Base-by-base conservation (phyloP, 1,140 invertebrate species). In the Tetraneura akinire region DNA sequence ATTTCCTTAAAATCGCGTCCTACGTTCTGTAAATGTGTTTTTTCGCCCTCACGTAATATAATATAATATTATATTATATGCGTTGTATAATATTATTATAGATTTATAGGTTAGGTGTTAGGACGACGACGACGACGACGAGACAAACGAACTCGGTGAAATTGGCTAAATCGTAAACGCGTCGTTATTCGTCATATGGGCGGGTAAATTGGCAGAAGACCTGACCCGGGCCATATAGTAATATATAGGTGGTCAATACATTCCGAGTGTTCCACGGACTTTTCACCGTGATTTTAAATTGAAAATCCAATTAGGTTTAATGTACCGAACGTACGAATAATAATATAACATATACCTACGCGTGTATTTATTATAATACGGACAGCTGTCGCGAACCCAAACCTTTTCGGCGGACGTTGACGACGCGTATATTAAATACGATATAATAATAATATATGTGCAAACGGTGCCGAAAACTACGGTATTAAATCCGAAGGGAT, bases 261-360 rank as follows among this genome's bases (percentile, higher is more conserved):
- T 6, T 26, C 60, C 26, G 32, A 37, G 45, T 47, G 45, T 47
- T 47, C 13, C 1, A 47, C n/a, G n/a, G 13, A 47, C 13, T n/a
- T n/a, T n/a, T n/a, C 45, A 14, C 45, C 37, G 62, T 13, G 62
- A 29, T 64, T 37, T 4, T 37, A 29, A n/a, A 37, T 64, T 37
- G 62, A 37, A 21, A 64, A 64, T 37, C 62, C 32, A 37, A 64
- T 64, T 37, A 64, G 62, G 32, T 42, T 64, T 37, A 64, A 64
- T 64, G 62, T 64, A 64, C 29, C n/a, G 45, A 47, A 47, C 10
- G 13, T 10, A 14, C 11, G n/a, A 13, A 13, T 47, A 47, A 37
- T 37, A 37, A 37, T 37, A 37, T 37, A 37, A 37, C 8, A 37
- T n/a, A n/a, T n/a, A 37, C 8, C 3, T 37, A 37, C 32, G 32